Percentiles rank a stretch among this genome's conserved stretches.
phyloP scores from a whole-genome alignment of 2,113 vertebrate species.

The Chaetodon auriga region DNA sequence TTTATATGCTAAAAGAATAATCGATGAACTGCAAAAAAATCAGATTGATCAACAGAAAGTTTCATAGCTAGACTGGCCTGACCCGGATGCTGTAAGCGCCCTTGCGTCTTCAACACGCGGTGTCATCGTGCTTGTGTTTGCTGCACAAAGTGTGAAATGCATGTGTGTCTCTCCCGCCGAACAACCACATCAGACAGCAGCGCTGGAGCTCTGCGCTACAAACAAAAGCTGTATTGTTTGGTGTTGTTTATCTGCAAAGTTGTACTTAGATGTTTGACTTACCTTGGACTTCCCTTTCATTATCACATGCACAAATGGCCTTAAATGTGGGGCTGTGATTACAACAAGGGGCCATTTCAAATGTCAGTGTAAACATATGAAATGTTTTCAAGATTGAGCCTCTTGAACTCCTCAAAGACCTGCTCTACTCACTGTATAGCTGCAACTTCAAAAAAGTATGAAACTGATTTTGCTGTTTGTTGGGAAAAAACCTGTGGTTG shows the following conservation, averaged over 20 bases:
- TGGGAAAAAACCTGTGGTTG: not conserved
- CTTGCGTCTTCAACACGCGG: not conserved
- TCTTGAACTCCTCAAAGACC: conserved; percentile 8
- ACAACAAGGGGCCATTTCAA: conserved; percentile 1
- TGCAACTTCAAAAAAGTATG: not conserved
- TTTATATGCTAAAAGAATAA: not conserved
- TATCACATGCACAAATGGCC: conserved; percentile 20
- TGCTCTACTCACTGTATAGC: not conserved
- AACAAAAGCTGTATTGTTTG: conserved; percentile 51
- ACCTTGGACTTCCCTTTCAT: conserved; percentile 29
- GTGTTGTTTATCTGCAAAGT: conserved; percentile 10
- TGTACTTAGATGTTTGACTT: conserved; percentile 38
- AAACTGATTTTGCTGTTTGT: not conserved
- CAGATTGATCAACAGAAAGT: not conserved
- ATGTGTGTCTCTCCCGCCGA: not conserved
- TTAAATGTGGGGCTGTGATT: conserved; percentile 24
- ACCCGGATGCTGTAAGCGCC: not conserved
- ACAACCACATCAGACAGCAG: conserved; percentile 17
- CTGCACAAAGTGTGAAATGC: conserved; percentile 17
- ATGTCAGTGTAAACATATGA: conserved; percentile 11
- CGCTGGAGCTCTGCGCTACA: not conserved
- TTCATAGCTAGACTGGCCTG: not conserved
- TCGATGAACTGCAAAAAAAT: not conserved
- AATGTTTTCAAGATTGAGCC: conserved; percentile 4
- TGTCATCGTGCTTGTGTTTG: not conserved